Evolutionary conservation across 2,113 vertebrate genomes (phyloP).

Genomic region (Phylloscopus trochiloides): DNA sequence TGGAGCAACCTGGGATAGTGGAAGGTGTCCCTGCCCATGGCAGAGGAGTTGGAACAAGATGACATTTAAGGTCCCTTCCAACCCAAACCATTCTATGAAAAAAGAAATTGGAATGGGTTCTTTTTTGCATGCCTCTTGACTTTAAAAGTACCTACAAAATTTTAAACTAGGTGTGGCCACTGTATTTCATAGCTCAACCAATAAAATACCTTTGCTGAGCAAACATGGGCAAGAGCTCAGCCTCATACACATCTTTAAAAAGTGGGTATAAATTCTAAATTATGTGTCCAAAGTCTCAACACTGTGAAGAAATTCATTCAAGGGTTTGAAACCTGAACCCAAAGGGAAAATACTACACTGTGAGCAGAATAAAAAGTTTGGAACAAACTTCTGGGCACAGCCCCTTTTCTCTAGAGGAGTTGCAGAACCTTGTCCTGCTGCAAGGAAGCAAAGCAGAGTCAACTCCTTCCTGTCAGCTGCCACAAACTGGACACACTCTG

Average conservation of each 20-base stretch:
- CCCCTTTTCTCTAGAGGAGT: background rate
- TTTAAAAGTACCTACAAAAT: background rate
- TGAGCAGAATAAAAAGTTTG: background rate
- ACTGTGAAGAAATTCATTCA: background rate
- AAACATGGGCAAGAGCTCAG: background rate
- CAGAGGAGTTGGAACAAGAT: background rate
- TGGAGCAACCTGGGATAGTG: background rate
- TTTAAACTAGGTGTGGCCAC: background rate
- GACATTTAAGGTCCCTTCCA: background rate
- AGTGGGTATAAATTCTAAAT: background rate
- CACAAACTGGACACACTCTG: background rate
- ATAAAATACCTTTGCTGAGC: background rate
- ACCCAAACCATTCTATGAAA: background rate
- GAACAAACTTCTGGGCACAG: background rate
- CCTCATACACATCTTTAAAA: background rate
- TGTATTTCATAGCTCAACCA: background rate
- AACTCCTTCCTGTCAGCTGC: background rate
- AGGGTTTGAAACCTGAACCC: background rate
- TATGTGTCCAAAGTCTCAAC: background rate
- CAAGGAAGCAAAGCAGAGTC: background rate
- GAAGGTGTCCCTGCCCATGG: background rate
- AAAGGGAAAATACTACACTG: background rate
- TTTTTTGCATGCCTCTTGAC: background rate
- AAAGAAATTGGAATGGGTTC: background rate
- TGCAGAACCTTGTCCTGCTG: background rate